Base-by-base conservation (phyloP, 2,888 invertebrate genomes). In the Malachius bipustulatus region DNA sequence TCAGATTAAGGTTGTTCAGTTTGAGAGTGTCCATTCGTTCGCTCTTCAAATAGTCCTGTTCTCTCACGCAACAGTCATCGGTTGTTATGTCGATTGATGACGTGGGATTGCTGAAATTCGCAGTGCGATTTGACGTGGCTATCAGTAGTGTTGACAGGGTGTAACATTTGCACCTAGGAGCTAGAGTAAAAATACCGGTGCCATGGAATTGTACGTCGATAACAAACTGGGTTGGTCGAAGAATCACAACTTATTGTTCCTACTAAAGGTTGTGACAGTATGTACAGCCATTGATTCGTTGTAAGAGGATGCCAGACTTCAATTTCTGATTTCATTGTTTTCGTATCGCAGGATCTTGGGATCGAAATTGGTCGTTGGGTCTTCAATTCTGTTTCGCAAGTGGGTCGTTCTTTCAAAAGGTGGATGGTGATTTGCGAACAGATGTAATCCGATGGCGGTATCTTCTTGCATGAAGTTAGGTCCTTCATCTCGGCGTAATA, bases 321-420 rank as follows among this genome's bases (percentile, higher is more conserved):
- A n/a, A n/a, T n/a, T n/a, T n/a, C n/a, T n/a, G n/a, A n/a, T n/a
- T n/a, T n/a, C n/a, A n/a, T n/a, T n/a, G n/a, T n/a, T n/a, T n/a
- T n/a, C n/a, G n/a, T n/a, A n/a, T n/a, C n/a, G n/a, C n/a, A n/a
- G n/a, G n/a, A n/a, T n/a, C n/a, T n/a, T n/a, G n/a, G n/a, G n/a
- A n/a, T n/a, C n/a, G n/a, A 12, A 8, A 8, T 6, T 8, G 10
- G 8, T 36, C 29, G 24, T 26, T 26, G 9, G 14, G 15, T 28
- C 12, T 31, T 34, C 12, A 42, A 26, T 27, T 12, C 14, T n/a
- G 28, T 32, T 35, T 42, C 40, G 14, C 42, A 42, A 9, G 32
- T 29, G 2, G 39, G 38, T 12, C 32, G 32, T 33, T 40, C 35
- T 4, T 35, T 14, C 9, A 30, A 15, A 4, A 19, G n/a, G 8